Evolutionary conservation across 2,113 vertebrate species (phyloP).

Genomic region (Lipotes vexillifer): DNA sequence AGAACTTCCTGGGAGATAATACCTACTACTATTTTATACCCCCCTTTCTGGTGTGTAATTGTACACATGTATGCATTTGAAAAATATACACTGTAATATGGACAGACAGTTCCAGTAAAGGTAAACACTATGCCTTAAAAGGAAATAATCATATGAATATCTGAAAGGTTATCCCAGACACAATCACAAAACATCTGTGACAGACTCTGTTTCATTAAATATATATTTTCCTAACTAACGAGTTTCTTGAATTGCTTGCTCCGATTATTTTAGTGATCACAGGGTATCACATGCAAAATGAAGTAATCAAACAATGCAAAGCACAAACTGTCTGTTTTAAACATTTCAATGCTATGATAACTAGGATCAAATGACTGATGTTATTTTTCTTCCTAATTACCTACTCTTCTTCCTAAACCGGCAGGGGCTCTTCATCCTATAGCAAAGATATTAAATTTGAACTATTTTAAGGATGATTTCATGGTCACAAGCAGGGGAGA

Average conservation of each 20-base stretch:
- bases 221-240: background rate
- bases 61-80: background rate
- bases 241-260: background rate
- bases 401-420: background rate
- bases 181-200: background rate
- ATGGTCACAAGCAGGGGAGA: background rate
- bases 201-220: background rate
- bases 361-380: background rate
- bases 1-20: background rate
- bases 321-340: background rate
- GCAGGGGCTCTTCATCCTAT: background rate
- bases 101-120: background rate
- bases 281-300: background rate
- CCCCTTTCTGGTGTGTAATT: background rate
- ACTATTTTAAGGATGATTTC: constrained; percentile 18
- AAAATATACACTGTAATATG: background rate
- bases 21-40: background rate
- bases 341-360: background rate
- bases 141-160: background rate
- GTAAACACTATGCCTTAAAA: background rate
- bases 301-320: background rate
- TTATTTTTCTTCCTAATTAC: background rate
- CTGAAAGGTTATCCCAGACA: background rate
- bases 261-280: background rate
- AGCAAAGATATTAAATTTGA: background rate